phyloP scores from a whole-genome alignment of 2,888 invertebrate species.

The Chymomyza procnemis region DNA sequence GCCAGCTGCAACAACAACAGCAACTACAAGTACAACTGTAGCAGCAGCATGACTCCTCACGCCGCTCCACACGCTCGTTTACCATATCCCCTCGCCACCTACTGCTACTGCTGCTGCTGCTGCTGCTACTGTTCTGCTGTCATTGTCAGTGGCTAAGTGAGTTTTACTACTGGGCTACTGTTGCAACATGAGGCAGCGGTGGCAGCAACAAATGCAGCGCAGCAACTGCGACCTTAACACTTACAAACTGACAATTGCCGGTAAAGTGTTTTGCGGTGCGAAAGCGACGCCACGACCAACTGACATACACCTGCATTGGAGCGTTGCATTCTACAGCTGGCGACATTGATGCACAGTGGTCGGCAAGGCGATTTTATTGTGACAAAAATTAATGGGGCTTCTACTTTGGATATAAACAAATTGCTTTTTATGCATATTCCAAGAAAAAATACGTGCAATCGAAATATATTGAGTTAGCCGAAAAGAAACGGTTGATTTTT shows the following conservation, averaged over 20 bases:
- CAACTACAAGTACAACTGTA: neutral
- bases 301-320: conserved; percentile 53
- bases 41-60: too few relatives aligned
- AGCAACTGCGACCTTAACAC: conserved; percentile 25
- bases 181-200: conserved; percentile 1
- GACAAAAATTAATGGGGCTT: too few relatives aligned
- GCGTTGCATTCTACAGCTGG: neutral
- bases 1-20: neutral
- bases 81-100: neutral
- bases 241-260: conserved; percentile 65
- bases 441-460: too few relatives aligned
- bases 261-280: conserved; percentile 66
- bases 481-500: too few relatives aligned
- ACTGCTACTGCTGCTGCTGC: neutral
- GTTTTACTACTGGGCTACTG: conserved; percentile 20
- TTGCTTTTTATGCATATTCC: too few relatives aligned
- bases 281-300: conserved; percentile 49
- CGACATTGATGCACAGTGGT: neutral
- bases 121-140: conserved; percentile 28
- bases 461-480: too few relatives aligned
- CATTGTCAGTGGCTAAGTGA: conserved; percentile 64
- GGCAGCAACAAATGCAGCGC: conserved; percentile 24
- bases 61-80: too few relatives aligned
- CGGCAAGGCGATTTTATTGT: too few relatives aligned
- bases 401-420: too few relatives aligned